These are phyloP conservation scores for Lithosia quadra DNA, from an alignment of 2,888 invertebrate genomes.

Conservation along the genomic window DNA sequence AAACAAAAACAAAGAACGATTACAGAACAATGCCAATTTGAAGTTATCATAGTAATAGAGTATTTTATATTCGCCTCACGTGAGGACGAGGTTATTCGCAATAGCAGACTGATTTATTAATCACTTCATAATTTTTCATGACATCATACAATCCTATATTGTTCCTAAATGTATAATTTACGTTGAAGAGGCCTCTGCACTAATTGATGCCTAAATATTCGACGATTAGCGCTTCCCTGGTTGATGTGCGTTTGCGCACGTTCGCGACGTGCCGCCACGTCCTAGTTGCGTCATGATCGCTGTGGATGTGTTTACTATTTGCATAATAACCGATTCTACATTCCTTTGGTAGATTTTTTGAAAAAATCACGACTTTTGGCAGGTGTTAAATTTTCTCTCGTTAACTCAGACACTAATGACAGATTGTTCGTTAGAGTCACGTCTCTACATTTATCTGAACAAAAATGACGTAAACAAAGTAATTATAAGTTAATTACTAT, in stretches of 20 bases:
- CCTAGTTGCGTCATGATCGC: slow-evolving; percentile 41
- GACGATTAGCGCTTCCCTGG: slow-evolving; percentile 49
- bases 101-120: slow-evolving; percentile 20
- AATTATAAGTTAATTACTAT: not conserved
- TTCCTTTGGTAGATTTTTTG: slow-evolving; percentile 31
- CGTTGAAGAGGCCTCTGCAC: slow-evolving; percentile 43
- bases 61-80: slow-evolving; percentile 37
- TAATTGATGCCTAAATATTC: slow-evolving; percentile 48
- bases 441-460: not conserved
- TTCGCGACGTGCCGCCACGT: slow-evolving; percentile 43
- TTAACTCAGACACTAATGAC: not conserved
- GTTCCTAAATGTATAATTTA: slow-evolving; percentile 29
- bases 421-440: not conserved
- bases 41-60: slow-evolving; percentile 19
- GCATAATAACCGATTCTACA: slow-evolving; percentile 63
- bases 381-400: not conserved
- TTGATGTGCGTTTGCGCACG: slow-evolving; percentile 44
- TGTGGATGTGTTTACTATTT: slow-evolving; percentile 51
- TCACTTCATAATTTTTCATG: slow-evolving; percentile 20
- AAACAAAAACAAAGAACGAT: slow-evolving; percentile 35
- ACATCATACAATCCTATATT: slow-evolving; percentile 28
- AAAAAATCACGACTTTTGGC: not conserved
- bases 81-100: slow-evolving; percentile 31
- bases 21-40: slow-evolving; percentile 31
- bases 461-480: slow-evolving; percentile 6